Base-by-base conservation (phyloP, 2,797 vertebrate species). In the Valencia hispanica region DNA sequence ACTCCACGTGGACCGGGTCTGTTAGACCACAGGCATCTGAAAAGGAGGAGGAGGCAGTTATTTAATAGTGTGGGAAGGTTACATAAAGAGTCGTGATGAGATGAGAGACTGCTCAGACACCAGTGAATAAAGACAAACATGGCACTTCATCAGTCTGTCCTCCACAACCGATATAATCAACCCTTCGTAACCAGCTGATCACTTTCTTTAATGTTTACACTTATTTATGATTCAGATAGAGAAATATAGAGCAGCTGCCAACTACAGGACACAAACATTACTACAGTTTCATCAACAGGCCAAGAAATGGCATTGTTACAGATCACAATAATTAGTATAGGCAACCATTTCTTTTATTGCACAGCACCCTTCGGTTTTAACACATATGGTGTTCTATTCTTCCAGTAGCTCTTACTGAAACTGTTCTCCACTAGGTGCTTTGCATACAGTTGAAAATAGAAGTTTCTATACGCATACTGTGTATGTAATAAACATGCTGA, bases 11-110 rank as follows among this genome's bases (percentile, higher is more conserved):
- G 0, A 95, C 95, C 0, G 97, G 93, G 89, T 98, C 97, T 0
- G 97, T 97, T 11, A 99, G 96, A 66, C 97, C 97, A 18, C 97
- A 98, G 76, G 97, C 97, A 0, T 99, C 97, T 99, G 89, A 69
- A 50, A 80, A 70, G 79, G 78, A 81, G 84, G 79, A 53, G 81
- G 53, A 84, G 79, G 79, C 36, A 18, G 87, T 89, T 91, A 91
- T 34, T 93, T 83, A 80, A 87, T 47, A 79, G 84, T 80, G 91
- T 88, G 86, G 91, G 89, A 82, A 75, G 86, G 75, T 93, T 92
- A 92, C 77, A 79, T 92, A 91, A 93, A 89, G 84, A 85, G 87
- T 90, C 82, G 88, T 91, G 90, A 93, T 78, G 80, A 85, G 66
- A 76, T 14, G n/a, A 84, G 79, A 80, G 73, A 50, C 77, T 53